A percentile compares a stretch with the other conserved stretches of the same genome.
Evolutionary conservation across 1,140 invertebrate genomes (phyloP).

Genomic region (Euura lappo): DNA sequence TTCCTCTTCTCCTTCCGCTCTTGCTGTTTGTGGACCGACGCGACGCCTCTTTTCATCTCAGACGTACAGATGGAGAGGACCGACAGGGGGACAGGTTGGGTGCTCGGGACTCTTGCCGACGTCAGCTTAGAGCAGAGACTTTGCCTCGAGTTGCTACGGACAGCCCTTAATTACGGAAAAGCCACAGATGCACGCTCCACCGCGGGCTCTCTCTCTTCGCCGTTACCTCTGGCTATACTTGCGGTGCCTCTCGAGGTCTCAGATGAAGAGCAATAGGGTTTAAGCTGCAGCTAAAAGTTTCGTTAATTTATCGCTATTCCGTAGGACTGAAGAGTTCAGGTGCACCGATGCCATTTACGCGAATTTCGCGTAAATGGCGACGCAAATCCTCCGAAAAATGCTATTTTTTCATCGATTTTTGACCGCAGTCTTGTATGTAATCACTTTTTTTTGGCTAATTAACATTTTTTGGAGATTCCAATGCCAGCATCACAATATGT

Average conservation of each 20-base stretch:
- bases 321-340: not conserved
- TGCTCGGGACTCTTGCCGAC: not conserved
- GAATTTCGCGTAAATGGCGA: not conserved
- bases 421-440: too few species aligned
- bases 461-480: too few species aligned
- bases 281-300: not conserved
- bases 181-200: slow-evolving; percentile 6
- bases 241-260: not conserved
- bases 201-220: not conserved
- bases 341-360: not conserved
- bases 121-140: slow-evolving; percentile 3
- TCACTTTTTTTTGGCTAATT: too few species aligned
- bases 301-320: not conserved
- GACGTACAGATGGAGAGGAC: not conserved
- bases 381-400: too few species aligned
- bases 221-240: not conserved
- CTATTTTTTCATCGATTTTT: too few species aligned
- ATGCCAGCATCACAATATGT: too few species aligned
- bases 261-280: not conserved
- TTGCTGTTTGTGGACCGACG: too few species aligned
- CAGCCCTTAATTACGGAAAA: slow-evolving; percentile 4
- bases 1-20: too few species aligned
- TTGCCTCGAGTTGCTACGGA: slow-evolving; percentile 1
- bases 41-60: not conserved
- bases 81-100: not conserved